phyloP scores from a whole-genome alignment of 2,888 invertebrate species.

The Fragum whitleyi region DNA sequence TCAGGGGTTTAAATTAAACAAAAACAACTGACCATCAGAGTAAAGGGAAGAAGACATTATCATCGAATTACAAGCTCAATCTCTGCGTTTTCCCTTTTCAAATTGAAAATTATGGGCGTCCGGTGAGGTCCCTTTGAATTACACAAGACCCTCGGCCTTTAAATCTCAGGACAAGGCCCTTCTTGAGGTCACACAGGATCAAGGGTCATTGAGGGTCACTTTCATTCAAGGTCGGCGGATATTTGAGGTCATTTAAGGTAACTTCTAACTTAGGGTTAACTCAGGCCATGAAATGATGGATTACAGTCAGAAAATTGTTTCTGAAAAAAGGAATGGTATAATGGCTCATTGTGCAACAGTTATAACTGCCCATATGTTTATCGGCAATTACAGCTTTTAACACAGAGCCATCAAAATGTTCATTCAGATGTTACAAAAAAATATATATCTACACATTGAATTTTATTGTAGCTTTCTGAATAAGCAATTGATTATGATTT shows the following conservation, averaged over 20 bases:
- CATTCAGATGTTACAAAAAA: too few species aligned
- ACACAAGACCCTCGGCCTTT: slow-evolving; percentile 8
- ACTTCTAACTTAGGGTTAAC: background rate
- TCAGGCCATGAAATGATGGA: too few species aligned
- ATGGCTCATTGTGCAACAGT: too few species aligned
- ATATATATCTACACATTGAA: too few species aligned
- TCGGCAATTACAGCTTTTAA: too few species aligned
- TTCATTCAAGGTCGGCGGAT: background rate
- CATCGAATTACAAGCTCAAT: background rate
- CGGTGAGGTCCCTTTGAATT: slow-evolving; percentile 8
- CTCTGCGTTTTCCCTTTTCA: background rate
- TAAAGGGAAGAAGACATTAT: background rate
- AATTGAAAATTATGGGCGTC: slow-evolving; percentile 19
- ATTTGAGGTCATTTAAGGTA: background rate
- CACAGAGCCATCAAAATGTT: too few species aligned
- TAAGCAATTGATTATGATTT: too few species aligned
- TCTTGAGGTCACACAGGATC: slow-evolving; percentile 12
- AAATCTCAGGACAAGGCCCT: slow-evolving; percentile 11
- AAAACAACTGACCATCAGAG: background rate
- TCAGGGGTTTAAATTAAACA: background rate
- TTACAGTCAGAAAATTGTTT: too few species aligned
- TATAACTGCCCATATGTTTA: too few species aligned
- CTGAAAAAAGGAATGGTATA: too few species aligned
- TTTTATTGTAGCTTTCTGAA: too few species aligned
- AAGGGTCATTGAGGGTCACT: slow-evolving; percentile 1